A percentile compares a stretch with the other conserved stretches of the same genome.
Evolutionary conservation across 2,113 vertebrate species (phyloP).

Genomic region (Nansenia antarctica): DNA sequence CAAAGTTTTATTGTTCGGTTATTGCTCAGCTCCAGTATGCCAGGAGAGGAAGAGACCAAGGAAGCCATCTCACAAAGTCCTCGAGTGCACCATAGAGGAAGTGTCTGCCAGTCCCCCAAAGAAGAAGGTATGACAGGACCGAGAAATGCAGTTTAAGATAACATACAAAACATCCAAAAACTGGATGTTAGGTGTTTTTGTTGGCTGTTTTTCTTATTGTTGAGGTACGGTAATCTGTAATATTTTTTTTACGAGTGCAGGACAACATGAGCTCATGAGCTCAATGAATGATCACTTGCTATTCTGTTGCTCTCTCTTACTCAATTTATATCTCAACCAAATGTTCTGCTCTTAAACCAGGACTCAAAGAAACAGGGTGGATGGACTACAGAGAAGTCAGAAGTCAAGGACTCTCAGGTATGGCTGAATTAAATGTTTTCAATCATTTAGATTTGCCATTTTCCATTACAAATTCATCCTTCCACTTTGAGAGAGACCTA

Average conservation of each 20-base stretch:
- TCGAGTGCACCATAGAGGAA: slow-evolving; percentile 87
- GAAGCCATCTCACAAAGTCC: slow-evolving; percentile 87
- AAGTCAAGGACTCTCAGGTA: slow-evolving; percentile 64
- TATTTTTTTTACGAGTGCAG: too few species aligned
- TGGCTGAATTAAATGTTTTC: not conserved
- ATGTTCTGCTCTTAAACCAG: slow-evolving; percentile 35
- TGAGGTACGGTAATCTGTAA: too few species aligned
- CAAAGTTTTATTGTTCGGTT: too few species aligned
- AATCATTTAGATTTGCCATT: too few species aligned
- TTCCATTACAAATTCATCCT: too few species aligned
- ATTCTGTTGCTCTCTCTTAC: too few species aligned
- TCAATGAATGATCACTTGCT: too few species aligned
- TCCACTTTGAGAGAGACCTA: not conserved
- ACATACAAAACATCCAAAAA: not conserved
- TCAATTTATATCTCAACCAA: not conserved
- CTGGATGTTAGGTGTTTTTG: not conserved
- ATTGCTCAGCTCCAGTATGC: slow-evolving; percentile 23
- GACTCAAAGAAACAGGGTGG: slow-evolving; percentile 52
- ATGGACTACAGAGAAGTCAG: slow-evolving; percentile 50
- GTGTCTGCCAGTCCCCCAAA: slow-evolving; percentile 82
- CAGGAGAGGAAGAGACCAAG: slow-evolving; percentile 86
- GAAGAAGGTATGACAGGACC: slow-evolving; percentile 74
- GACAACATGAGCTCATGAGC: too few species aligned
- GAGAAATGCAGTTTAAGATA: not conserved
- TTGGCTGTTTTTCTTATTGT: not conserved